These are phyloP conservation scores for Terebella lapidaria DNA, from an alignment of 2,888 invertebrate genomes.

Conservation along the genomic window DNA sequence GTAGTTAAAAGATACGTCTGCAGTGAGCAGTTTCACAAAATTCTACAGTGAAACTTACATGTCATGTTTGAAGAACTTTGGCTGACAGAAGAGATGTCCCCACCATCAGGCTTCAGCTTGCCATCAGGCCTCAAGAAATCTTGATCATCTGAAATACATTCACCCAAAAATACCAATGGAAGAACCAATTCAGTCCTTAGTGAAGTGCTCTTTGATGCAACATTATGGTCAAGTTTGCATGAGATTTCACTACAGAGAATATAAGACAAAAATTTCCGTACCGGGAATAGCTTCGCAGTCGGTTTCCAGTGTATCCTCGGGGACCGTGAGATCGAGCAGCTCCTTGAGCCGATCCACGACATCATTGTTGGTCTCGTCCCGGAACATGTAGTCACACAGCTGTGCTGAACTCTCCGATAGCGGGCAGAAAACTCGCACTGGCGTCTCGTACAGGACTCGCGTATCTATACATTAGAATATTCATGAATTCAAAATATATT, in stretches of 20 bases:
- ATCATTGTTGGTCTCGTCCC: conserved; percentile 80
- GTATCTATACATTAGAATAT: conserved; percentile 53
- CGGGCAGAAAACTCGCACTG: conserved; percentile 76
- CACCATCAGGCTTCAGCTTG: too few relatives aligned
- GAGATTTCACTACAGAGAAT: not conserved
- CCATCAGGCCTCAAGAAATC: too few relatives aligned
- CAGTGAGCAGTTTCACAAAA: too few relatives aligned
- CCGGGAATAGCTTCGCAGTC: not conserved
- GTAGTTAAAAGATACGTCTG: too few relatives aligned
- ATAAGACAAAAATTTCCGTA: not conserved
- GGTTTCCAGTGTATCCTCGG: not conserved
- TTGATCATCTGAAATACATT: too few relatives aligned
- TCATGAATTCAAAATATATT: not conserved
- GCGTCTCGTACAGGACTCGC: conserved; percentile 82
- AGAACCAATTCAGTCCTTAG: too few relatives aligned
- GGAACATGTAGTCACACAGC: conserved; percentile 85
- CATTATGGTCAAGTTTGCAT: too few relatives aligned
- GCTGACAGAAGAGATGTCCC: too few relatives aligned
- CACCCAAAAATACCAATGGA: too few relatives aligned
- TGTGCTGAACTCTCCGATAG: conserved; percentile 64
- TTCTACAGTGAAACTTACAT: too few relatives aligned
- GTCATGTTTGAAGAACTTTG: too few relatives aligned
- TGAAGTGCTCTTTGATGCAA: too few relatives aligned
- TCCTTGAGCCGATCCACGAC: conserved; percentile 76
- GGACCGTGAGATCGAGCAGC: conserved; percentile 59